phyloP scores from a whole-genome alignment of 2,888 invertebrate species.

The Apodemia hepburni region DNA sequence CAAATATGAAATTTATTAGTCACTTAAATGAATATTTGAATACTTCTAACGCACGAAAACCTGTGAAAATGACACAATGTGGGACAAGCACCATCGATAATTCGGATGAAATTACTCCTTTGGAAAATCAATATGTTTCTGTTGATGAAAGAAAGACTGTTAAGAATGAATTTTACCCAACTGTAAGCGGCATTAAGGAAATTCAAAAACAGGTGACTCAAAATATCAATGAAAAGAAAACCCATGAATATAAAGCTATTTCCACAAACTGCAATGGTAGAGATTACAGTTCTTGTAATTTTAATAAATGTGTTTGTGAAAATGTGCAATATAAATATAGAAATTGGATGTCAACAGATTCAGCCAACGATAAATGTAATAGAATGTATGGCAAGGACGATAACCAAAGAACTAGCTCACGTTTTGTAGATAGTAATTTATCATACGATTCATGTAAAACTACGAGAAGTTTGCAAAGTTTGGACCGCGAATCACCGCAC shows the following conservation, averaged over 20 bases:
- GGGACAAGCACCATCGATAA: not conserved
- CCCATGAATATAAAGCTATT: slow-evolving; percentile 39
- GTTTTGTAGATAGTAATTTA: slow-evolving; percentile 16
- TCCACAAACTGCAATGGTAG: slow-evolving; percentile 41
- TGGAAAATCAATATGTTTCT: not conserved
- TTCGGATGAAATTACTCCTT: not conserved
- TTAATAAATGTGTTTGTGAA: slow-evolving; percentile 42
- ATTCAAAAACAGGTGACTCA: slow-evolving; percentile 19
- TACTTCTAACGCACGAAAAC: not conserved
- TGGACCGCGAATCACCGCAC: slow-evolving; percentile 30
- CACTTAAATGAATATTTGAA: not conserved
- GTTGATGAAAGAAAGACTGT: not conserved
- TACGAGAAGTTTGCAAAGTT: not conserved
- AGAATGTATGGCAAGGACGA: not conserved
- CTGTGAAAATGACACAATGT: not conserved
- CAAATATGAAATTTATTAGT: not conserved
- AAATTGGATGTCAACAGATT: slow-evolving; percentile 25
- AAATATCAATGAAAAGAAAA: slow-evolving; percentile 31
- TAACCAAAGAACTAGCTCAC: not conserved
- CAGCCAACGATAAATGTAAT: slow-evolving; percentile 10
- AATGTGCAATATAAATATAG: slow-evolving; percentile 31
- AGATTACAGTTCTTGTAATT: slow-evolving; percentile 36
- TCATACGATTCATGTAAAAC: slow-evolving; percentile 17
- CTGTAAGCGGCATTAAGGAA: not conserved
- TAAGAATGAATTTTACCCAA: not conserved